A percentile compares a stretch with the other conserved stretches of the same genome.
Evolutionary conservation across 2,888 invertebrate species (phyloP).

Genomic region (Gymnocheta viridis): DNA sequence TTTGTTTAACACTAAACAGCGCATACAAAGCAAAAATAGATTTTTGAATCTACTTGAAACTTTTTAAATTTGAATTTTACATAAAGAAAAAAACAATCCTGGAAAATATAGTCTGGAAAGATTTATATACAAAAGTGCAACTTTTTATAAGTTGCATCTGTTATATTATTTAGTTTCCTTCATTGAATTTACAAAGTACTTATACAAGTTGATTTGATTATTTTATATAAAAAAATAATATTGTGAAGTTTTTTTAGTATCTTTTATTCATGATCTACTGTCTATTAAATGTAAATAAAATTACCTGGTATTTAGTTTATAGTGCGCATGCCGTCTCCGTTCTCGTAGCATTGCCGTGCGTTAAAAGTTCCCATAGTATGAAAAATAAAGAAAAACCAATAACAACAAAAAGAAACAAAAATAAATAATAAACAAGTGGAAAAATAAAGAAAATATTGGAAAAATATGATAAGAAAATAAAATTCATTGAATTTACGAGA

Average conservation of each 20-base stretch:
- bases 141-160: too few relatives aligned
- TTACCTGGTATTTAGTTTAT: slow-evolving; percentile 93
- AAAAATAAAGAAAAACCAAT: slow-evolving; percentile 80
- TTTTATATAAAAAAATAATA: too few relatives aligned
- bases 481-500: slow-evolving; percentile 13
- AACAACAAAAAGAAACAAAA: slow-evolving; percentile 75
- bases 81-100: too few relatives aligned
- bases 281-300: slow-evolving; percentile 59
- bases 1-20: too few relatives aligned
- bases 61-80: too few relatives aligned
- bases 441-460: slow-evolving; percentile 59
- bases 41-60: too few relatives aligned
- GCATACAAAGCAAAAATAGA: too few relatives aligned
- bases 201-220: too few relatives aligned
- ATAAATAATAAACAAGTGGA: slow-evolving; percentile 70
- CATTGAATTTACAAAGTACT: too few relatives aligned
- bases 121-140: too few relatives aligned
- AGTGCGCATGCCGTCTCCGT: slow-evolving; percentile 92
- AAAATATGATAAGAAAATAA: slow-evolving; percentile 14
- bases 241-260: neutral
- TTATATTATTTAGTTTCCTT: too few relatives aligned
- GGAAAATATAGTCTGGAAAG: too few relatives aligned
- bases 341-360: slow-evolving; percentile 89
- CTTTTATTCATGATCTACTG: neutral
- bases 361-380: slow-evolving; percentile 82